Evolutionary conservation across 2,113 vertebrate species (phyloP).

Genomic region (Dipodomys merriami): DNA sequence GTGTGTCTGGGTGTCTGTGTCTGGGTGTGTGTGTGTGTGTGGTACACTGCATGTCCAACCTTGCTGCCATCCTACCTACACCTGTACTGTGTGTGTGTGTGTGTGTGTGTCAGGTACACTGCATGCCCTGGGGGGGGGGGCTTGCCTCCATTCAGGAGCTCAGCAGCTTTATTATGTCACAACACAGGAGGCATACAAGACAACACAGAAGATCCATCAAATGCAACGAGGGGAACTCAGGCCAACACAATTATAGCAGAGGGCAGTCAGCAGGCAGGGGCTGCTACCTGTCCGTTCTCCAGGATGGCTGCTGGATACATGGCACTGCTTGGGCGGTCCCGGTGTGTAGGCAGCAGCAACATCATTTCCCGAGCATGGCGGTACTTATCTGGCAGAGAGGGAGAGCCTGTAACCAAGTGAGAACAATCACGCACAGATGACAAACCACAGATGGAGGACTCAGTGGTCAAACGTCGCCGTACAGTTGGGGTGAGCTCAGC

Average conservation of each 20-base stretch:
- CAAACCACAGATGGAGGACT: slow-evolving; percentile 83
- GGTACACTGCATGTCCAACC: too few relatives aligned
- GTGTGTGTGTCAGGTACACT: too few relatives aligned
- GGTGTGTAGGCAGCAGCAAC: slow-evolving; percentile 93
- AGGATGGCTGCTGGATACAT: slow-evolving; percentile 93
- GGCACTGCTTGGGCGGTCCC: slow-evolving; percentile 94
- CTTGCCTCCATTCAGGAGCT: neutral
- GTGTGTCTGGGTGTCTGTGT: too few relatives aligned
- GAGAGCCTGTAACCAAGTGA: slow-evolving; percentile 94
- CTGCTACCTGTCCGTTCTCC: slow-evolving; percentile 94
- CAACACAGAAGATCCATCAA: neutral
- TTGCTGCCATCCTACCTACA: too few relatives aligned
- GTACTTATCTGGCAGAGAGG: slow-evolving; percentile 97
- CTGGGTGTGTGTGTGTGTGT: too few relatives aligned
- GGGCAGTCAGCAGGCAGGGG: neutral
- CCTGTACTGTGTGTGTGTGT: too few relatives aligned
- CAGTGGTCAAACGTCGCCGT: slow-evolving; percentile 56
- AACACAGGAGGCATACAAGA: neutral
- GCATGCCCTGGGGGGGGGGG: too few relatives aligned
- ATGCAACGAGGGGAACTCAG: neutral
- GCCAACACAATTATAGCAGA: neutral
- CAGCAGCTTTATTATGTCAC: neutral
- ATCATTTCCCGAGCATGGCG: slow-evolving; percentile 95
- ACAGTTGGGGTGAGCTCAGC: slow-evolving; percentile 61
- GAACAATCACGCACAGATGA: slow-evolving; percentile 89